Percentiles rank a stretch among this genome's conserved stretches.
These are phyloP conservation scores for Buphagus erythrorhynchus DNA, from an alignment of 2,797 vertebrate species.

Conservation along the genomic window DNA sequence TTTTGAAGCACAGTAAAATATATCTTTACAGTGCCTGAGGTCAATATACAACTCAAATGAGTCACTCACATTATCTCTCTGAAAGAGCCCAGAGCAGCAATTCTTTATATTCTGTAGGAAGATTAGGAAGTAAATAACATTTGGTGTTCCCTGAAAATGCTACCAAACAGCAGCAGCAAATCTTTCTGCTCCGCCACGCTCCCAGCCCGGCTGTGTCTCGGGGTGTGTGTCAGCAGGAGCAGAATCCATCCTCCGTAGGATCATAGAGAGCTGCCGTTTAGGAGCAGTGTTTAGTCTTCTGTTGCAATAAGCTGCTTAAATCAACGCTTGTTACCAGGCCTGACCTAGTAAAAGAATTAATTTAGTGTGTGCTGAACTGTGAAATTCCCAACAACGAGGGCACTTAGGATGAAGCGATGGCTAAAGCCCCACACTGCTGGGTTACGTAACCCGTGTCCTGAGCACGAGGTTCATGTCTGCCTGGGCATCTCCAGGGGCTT, in stretches of 20 bases:
- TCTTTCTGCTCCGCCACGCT: not conserved
- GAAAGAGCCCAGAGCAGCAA: slow-evolving; percentile 22
- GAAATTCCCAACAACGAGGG: not conserved
- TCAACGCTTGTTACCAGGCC: not conserved
- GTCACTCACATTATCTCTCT: slow-evolving; percentile 7
- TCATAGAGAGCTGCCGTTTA: not conserved
- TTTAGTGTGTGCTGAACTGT: not conserved
- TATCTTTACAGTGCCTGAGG: not conserved
- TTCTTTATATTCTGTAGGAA: slow-evolving; percentile 22
- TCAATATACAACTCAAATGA: not conserved
- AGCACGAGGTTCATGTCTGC: not conserved
- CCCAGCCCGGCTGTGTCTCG: not conserved
- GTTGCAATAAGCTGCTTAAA: slow-evolving; percentile 36
- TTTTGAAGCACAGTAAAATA: slow-evolving; percentile 9
- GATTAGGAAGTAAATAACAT: slow-evolving; percentile 41
- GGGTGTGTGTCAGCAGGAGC: not conserved
- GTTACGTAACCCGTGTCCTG: not conserved
- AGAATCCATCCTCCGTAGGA: not conserved
- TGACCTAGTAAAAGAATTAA: slow-evolving; percentile 38
- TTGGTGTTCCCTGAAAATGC: slow-evolving; percentile 6
- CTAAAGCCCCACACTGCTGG: not conserved
- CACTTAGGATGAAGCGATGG: not conserved
- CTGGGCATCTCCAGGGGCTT: rapidly evolving
- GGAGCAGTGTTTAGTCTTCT: not conserved
- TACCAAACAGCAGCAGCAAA: not conserved